Evolutionary conservation across 2,113 vertebrate genomes (phyloP).

Genomic region (Phrynocephalus versicolor): DNA sequence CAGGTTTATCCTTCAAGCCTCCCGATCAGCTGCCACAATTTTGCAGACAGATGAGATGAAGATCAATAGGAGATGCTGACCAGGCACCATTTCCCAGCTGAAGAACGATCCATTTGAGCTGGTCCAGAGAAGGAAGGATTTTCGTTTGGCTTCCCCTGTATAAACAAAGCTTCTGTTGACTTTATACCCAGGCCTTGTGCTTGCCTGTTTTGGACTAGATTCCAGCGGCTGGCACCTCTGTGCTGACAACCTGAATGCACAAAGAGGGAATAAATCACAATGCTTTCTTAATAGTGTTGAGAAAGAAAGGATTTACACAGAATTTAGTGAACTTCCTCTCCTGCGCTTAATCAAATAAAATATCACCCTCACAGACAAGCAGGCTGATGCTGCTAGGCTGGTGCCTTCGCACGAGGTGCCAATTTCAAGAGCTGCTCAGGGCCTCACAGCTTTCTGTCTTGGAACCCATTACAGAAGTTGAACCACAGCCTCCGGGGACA

Average conservation of each 20-base stretch:
- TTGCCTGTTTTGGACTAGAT: slow-evolving; percentile 65
- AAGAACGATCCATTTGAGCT: slow-evolving; percentile 49
- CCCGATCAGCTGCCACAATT: background rate
- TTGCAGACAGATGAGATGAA: slow-evolving; percentile 54
- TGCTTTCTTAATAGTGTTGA: slow-evolving; percentile 59
- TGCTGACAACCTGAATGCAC: slow-evolving; percentile 62
- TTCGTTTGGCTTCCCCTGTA: slow-evolving; percentile 64
- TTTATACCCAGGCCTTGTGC: slow-evolving; percentile 67
- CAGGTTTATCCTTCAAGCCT: background rate
- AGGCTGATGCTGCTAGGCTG: slow-evolving; percentile 41
- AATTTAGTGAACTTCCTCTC: slow-evolving; percentile 76
- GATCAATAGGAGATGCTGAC: slow-evolving; percentile 54
- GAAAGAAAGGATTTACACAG: slow-evolving; percentile 75
- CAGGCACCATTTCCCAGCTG: slow-evolving; percentile 27
- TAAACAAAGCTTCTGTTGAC: slow-evolving; percentile 72
- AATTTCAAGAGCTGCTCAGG: slow-evolving; percentile 49
- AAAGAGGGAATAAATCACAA: slow-evolving; percentile 75
- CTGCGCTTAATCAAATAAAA: slow-evolving; percentile 66
- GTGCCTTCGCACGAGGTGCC: slow-evolving; percentile 44
- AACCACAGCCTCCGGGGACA: background rate
- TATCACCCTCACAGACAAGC: slow-evolving; percentile 37
- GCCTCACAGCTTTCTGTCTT: slow-evolving; percentile 27
- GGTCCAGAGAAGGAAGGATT: slow-evolving; percentile 63
- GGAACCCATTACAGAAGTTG: slow-evolving; percentile 41
- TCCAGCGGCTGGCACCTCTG: slow-evolving; percentile 69